A percentile compares a stretch with the other conserved stretches of the same genome.
These are phyloP conservation scores for Cinclus mexicanus DNA, from an alignment of 2,113 vertebrate genomes.

Conservation along the genomic window DNA sequence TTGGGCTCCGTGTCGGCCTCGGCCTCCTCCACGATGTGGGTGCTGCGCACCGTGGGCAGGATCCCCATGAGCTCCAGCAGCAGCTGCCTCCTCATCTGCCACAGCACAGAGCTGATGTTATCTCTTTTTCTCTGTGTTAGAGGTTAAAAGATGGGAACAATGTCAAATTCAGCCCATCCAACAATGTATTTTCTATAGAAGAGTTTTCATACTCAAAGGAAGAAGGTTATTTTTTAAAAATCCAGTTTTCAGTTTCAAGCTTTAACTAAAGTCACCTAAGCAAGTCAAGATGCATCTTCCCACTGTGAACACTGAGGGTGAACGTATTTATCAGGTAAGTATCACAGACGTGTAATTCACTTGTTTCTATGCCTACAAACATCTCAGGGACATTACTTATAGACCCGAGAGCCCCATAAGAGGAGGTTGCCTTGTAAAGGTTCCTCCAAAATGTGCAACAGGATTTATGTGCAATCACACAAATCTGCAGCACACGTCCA, in stretches of 20 bases:
- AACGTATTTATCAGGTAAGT: neutral
- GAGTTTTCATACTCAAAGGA: neutral
- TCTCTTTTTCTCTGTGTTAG: constrained; percentile 87
- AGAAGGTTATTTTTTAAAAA: neutral
- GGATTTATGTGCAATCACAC: neutral
- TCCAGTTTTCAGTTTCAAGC: neutral
- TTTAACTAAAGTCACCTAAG: neutral
- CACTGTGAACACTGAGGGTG: neutral
- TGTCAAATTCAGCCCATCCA: neutral
- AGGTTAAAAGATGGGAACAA: neutral
- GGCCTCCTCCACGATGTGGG: constrained; percentile 81
- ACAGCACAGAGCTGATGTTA: constrained; percentile 91
- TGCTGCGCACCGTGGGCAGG: constrained; percentile 90
- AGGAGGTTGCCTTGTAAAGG: rapidly evolving
- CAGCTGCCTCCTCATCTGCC: constrained; percentile 97
- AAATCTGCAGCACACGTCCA: rapidly evolving
- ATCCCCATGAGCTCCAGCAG: constrained; percentile 94
- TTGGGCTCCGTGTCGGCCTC: constrained; percentile 76
- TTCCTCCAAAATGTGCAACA: rapidly evolving
- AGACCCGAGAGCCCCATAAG: neutral
- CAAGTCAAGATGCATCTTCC: neutral
- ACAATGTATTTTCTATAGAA: rapidly evolving
- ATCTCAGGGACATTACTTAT: neutral
- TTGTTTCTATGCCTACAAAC: neutral
- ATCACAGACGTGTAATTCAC: neutral